phyloP scores from a whole-genome alignment of 2,888 invertebrate genomes.

The Pyrrhosoma nymphula region DNA sequence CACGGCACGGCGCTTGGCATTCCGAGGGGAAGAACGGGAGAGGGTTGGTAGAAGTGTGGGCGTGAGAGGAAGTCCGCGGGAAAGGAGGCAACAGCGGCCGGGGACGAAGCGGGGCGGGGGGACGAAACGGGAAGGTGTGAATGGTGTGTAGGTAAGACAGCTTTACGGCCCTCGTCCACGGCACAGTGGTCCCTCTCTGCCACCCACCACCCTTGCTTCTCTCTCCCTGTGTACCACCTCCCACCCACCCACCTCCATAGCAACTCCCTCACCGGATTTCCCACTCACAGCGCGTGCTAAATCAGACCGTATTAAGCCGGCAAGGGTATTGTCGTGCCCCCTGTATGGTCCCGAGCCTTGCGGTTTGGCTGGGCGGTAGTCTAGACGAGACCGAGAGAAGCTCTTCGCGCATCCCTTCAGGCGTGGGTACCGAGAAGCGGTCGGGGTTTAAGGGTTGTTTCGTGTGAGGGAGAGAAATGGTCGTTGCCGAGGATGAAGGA shows the following conservation, averaged over 20 bases:
- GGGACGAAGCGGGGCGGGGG: not conserved
- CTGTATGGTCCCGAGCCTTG: constrained; percentile 17
- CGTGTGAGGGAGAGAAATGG: not conserved
- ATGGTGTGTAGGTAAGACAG: constrained; percentile 43
- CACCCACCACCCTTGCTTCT: not conserved
- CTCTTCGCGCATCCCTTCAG: not conserved
- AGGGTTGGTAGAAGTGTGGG: not conserved
- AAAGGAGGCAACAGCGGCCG: not conserved
- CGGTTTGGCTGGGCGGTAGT: constrained; percentile 41
- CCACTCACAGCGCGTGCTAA: constrained; percentile 17
- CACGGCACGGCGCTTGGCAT: too few species aligned
- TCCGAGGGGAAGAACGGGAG: not conserved
- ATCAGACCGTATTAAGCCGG: constrained; percentile 45
- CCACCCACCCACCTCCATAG: not conserved
- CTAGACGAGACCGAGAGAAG: not conserved
- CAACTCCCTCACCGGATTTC: constrained; percentile 19
- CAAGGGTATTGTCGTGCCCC: constrained; percentile 38
- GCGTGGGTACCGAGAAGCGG: not conserved
- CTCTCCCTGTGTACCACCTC: not conserved
- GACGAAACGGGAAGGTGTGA: not conserved
- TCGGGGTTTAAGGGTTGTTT: not conserved
- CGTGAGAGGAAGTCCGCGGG: not conserved
- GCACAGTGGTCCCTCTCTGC: not conserved
- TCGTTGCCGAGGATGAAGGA: not conserved
- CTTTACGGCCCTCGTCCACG: constrained; percentile 6